Base-by-base conservation (phyloP, 1,140 invertebrate species). In the Nylanderia fulva region DNA sequence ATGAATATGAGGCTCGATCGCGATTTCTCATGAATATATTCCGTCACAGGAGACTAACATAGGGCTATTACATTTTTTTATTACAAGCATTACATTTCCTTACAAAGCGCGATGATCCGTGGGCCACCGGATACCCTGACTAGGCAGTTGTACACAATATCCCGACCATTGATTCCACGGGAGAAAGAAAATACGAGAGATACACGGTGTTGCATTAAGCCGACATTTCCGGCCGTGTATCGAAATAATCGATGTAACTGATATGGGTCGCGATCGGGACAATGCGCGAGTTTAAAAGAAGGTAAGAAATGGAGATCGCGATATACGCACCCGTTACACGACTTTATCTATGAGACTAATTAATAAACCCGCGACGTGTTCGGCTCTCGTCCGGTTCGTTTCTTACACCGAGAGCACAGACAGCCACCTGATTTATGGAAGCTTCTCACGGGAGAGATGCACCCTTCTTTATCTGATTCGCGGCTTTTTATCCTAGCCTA, bases 391-490 rank as follows among this genome's bases (percentile, higher is more conserved):
- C 88, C 80, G 72, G 66, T 24, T 69, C 33, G 15, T 48, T 75
- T 75, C 54, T 11, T 69, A 61, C 29, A 60, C 48, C 33, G 58
- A 58, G 58, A 58, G 33, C 87, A 84, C 85, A 24, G 87, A 80
- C 86, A 84, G 75, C 71, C 75, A 36, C 18, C 86, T 89, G 87
- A 91, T 91, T 90, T 91, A 91, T 89, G 83, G 52, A n/a, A 56
- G 83, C 86, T 84, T 82, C 76, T 64, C 79, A 42, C 52, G 66
- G 39, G 61, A 60, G 82, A 85, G 45, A 48, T 18, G 66, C 84
- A 85, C 63, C 77, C 66, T 72, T 85, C 52, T 91, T 91, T 91
- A 90, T 91, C 90, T 90, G 90, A 90, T 90, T 66, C 86, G 63
- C 84, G 79, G 85, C n/a, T n/a, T 90, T 85, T 90, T 86, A 88